These are phyloP conservation scores for Elephantulus edwardii DNA, from an alignment of 2,113 vertebrate genomes.

Conservation along the genomic window DNA sequence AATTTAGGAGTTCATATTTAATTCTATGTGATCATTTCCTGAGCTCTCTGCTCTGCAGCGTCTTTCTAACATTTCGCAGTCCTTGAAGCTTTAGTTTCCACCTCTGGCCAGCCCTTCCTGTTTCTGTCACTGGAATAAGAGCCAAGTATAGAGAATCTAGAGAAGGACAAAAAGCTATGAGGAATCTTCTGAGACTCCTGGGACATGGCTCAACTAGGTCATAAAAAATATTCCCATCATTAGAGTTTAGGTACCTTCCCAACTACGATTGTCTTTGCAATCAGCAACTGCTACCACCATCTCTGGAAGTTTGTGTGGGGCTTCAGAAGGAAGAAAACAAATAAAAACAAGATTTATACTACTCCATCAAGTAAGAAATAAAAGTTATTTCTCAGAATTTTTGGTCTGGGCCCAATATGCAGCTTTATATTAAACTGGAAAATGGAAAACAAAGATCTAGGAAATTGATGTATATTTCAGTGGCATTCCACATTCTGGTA, in stretches of 20 bases:
- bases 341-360: not conserved
- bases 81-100: not conserved
- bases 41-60: too few relatives aligned
- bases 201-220: not conserved
- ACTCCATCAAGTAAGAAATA: not conserved
- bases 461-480: not conserved
- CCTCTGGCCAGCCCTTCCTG: not conserved
- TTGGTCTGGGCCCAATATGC: fast-evolving
- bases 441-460: not conserved
- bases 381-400: not conserved
- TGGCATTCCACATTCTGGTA: not conserved
- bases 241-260: not conserved
- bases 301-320: not conserved
- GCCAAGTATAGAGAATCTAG: not conserved
- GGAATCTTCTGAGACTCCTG: not conserved
- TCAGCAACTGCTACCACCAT: not conserved
- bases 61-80: too few relatives aligned
- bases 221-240: not conserved
- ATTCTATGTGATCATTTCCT: not conserved
- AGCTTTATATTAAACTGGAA: not conserved
- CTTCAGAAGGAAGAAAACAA: not conserved
- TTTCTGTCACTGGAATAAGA: not conserved
- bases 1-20: not conserved
- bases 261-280: not conserved
- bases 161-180: not conserved